phyloP scores from a whole-genome alignment of 2,113 vertebrate species.

The Sylvilagus bachmani region DNA sequence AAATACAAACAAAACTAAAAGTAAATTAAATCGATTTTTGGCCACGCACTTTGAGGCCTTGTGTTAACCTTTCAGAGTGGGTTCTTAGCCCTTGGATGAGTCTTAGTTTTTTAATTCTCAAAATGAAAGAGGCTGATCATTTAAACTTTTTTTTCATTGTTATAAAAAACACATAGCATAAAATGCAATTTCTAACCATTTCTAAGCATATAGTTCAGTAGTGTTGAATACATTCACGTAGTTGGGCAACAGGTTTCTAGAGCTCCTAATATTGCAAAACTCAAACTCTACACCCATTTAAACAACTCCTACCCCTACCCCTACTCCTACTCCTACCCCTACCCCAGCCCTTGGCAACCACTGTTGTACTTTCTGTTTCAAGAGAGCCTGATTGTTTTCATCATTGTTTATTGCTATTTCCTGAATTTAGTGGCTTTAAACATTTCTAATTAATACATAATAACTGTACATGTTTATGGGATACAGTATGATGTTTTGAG shows the following conservation, averaged over 20 bases:
- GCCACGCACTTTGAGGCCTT: neutral
- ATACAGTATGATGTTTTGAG: no score
- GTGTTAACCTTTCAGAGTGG: neutral
- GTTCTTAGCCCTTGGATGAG: constrained; percentile 14
- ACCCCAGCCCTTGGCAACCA: neutral
- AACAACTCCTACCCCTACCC: neutral
- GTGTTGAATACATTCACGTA: no score
- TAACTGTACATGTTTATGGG: no score
- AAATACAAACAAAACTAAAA: constrained; percentile 22
- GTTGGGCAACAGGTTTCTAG: neutral
- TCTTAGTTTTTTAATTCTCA: constrained; percentile 1
- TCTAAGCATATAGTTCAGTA: neutral
- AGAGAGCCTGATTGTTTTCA: neutral
- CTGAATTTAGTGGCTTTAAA: no score
- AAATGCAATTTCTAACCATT: neutral
- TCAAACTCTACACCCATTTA: neutral
- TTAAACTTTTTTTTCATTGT: neutral
- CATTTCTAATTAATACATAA: no score
- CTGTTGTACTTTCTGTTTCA: neutral
- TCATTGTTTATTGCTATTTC: neutral
- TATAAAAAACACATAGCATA: neutral
- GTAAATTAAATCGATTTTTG: neutral
- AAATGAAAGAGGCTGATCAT: constrained; percentile 8
- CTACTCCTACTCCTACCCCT: neutral
- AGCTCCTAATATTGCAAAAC: neutral